These are phyloP conservation scores for Fragariocoptes setiger DNA, from an alignment of 1,140 invertebrate species.

Conservation along the genomic window DNA sequence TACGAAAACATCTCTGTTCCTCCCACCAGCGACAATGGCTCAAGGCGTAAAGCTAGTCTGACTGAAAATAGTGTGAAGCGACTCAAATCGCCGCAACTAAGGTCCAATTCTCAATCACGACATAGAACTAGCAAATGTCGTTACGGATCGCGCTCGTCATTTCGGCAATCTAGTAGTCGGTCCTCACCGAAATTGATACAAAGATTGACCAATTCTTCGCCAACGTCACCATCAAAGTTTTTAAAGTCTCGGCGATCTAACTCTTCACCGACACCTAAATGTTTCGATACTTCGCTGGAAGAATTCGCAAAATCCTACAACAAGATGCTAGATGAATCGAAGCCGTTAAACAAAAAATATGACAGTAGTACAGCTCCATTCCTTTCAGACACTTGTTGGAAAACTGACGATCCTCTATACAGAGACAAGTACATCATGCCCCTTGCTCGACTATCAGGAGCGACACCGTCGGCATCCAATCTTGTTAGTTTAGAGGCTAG, in stretches of 20 bases:
- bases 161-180: too few species aligned
- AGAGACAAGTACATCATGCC: too few species aligned
- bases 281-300: too few species aligned
- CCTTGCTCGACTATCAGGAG: background rate
- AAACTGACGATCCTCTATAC: too few species aligned
- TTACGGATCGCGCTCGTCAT: constrained; percentile 6
- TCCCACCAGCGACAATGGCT: constrained; percentile 14
- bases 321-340: too few species aligned
- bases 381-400: too few species aligned
- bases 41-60: constrained; percentile 15
- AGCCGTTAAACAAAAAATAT: too few species aligned
- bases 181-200: background rate
- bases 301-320: too few species aligned
- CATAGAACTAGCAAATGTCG: background rate
- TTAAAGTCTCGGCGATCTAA: background rate
- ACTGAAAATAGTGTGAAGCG: too few species aligned
- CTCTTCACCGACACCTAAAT: background rate
- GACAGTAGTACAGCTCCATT: too few species aligned
- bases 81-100: constrained; percentile 12
- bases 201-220: background rate
- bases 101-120: background rate
- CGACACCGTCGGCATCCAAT: background rate
- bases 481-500: background rate
- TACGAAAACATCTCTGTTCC: background rate
- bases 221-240: background rate